A percentile compares a stretch with the other conserved stretches of the same genome.
Conservation (phyloP, 2,888 invertebrate genomes). For the Idaea straminata region DNA sequence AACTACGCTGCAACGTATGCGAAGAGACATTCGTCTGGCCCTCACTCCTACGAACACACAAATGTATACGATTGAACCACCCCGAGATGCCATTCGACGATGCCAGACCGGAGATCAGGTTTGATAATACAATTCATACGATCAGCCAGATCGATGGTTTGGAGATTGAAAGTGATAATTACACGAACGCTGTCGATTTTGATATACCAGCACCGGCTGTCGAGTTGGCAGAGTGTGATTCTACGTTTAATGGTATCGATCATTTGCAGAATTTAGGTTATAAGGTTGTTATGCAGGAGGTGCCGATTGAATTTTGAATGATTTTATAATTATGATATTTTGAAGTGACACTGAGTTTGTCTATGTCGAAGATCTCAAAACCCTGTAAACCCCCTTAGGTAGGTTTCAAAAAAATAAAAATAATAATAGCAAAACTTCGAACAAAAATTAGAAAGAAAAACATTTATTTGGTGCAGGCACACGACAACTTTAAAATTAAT, state of each 20-base stretch:
- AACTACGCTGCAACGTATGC: constrained; percentile 51
- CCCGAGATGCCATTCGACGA: constrained; percentile 61
- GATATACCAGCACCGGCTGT: constrained; percentile 65
- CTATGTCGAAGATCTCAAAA: too few relatives aligned
- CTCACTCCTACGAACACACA: constrained; percentile 50
- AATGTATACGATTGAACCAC: constrained; percentile 50
- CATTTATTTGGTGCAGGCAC: too few relatives aligned
- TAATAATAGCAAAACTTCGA: too few relatives aligned
- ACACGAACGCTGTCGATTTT: constrained; percentile 54
- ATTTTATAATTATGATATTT: constrained; percentile 4
- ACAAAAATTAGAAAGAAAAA: too few relatives aligned
- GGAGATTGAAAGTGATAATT: constrained; percentile 38
- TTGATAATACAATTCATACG: constrained; percentile 45
- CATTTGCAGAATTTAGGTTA: constrained; percentile 46
- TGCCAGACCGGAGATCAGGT: constrained; percentile 55
- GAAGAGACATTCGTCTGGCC: constrained; percentile 66
- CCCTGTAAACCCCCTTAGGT: too few relatives aligned
- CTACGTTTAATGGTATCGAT: constrained; percentile 14
- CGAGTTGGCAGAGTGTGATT: constrained; percentile 49
- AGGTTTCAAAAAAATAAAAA: too few relatives aligned
- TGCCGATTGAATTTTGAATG: constrained; percentile 64
- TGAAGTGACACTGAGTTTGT: not conserved
- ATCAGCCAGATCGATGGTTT: constrained; percentile 48
- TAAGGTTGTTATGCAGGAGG: constrained; percentile 62
- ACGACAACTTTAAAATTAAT: too few relatives aligned